These are phyloP conservation scores for Orthonychiurus folsomi DNA, from an alignment of 2,888 invertebrate species.

Conservation along the genomic window DNA sequence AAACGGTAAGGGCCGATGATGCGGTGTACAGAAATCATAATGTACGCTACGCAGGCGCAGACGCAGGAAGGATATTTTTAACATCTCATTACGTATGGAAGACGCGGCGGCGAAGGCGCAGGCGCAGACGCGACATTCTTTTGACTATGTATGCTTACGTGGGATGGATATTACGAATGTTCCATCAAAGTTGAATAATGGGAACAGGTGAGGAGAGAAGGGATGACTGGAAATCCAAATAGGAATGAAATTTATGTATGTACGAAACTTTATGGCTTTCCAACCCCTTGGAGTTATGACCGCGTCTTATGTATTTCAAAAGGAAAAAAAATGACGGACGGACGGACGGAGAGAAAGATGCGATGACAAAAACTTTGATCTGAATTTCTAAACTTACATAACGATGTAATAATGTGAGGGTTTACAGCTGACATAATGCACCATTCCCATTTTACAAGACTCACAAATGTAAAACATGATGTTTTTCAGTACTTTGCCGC, in stretches of 20 bases:
- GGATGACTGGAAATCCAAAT: not conserved
- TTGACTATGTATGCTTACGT: too few species aligned
- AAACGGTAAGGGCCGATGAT: too few species aligned
- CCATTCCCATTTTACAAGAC: too few species aligned
- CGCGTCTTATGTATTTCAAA: too few species aligned
- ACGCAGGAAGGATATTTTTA: too few species aligned
- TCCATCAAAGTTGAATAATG: not conserved
- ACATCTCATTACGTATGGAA: not conserved
- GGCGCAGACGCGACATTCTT: too few species aligned
- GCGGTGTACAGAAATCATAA: too few species aligned
- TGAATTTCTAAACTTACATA: constrained; percentile 1
- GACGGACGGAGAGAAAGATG: not conserved
- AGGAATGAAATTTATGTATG: not conserved
- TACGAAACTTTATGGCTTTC: not conserved
- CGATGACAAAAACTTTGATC: not conserved
- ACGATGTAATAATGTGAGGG: not conserved
- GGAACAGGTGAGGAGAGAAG: not conserved
- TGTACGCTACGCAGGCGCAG: too few species aligned
- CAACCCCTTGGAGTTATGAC: too few species aligned
- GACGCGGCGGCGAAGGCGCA: too few species aligned
- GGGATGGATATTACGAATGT: not conserved
- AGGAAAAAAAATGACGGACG: not conserved
- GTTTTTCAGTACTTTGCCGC: not conserved
- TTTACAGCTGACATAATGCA: too few species aligned
- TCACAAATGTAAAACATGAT: constrained; percentile 2